Percentiles rank a stretch among this genome's conserved stretches.
These are phyloP conservation scores for Chamaea fasciata DNA, from an alignment of 2,113 vertebrate species.

Conservation along the genomic window DNA sequence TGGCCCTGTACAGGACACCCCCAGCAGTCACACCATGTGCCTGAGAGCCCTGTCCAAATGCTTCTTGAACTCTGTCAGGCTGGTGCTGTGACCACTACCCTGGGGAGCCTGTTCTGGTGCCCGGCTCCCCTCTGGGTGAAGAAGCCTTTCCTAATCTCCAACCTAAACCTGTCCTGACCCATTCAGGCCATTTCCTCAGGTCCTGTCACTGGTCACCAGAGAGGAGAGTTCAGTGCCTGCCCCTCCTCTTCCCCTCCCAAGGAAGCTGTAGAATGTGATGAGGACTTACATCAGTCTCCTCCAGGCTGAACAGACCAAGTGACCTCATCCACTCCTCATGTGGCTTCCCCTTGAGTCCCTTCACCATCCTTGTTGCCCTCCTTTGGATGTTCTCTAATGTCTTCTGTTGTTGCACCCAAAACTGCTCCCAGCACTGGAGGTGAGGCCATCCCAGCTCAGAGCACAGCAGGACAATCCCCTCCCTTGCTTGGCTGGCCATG, in stretches of 20 bases:
- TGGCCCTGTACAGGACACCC: background rate
- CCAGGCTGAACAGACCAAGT: background rate
- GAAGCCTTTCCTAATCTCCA: background rate
- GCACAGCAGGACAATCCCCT: background rate
- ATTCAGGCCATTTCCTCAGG: accelerated
- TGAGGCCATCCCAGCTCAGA: accelerated
- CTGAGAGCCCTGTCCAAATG: accelerated
- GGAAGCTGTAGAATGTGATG: background rate
- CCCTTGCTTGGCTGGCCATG: accelerated
- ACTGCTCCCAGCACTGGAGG: accelerated
- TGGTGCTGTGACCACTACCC: background rate
- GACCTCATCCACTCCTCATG: accelerated
- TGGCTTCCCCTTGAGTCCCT: accelerated
- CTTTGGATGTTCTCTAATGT: background rate
- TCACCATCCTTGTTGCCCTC: background rate
- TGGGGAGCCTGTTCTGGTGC: background rate
- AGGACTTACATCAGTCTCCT: background rate
- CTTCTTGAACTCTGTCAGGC: background rate
- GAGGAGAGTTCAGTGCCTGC: background rate
- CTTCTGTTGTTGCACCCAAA: accelerated
- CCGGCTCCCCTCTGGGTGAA: accelerated
- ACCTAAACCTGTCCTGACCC: accelerated
- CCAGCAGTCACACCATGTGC: background rate
- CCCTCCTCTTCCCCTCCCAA: accelerated
- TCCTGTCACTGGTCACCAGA: background rate